Evolutionary conservation across 2,797 vertebrate genomes (phyloP).

Genomic region (Brachyrhaphis roseni): DNA sequence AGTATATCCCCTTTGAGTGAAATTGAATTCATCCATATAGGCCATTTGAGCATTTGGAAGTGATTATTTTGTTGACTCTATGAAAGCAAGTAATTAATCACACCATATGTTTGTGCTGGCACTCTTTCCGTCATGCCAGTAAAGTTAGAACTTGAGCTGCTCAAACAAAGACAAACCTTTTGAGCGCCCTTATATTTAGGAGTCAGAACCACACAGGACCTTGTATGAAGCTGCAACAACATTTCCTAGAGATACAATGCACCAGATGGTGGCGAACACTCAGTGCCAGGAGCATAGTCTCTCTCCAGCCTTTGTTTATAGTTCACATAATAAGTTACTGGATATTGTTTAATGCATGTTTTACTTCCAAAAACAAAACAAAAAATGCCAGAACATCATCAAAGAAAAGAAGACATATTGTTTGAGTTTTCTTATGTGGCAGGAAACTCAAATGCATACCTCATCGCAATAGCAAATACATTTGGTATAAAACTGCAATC

Average conservation of each 20-base stretch:
- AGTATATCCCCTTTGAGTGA: conserved; percentile 72
- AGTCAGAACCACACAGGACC: conserved; percentile 49
- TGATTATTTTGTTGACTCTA: conserved; percentile 50
- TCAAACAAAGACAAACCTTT: conserved; percentile 41
- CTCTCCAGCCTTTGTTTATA: conserved; percentile 57
- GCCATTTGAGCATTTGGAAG: conserved; percentile 38
- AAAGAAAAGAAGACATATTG: conserved; percentile 16
- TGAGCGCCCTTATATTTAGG: conserved; percentile 37
- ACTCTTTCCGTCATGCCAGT: conserved; percentile 26
- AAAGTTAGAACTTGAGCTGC: conserved; percentile 34
- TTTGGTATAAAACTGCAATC: not conserved
- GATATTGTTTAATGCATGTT: conserved; percentile 51
- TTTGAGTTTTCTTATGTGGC: conserved; percentile 1
- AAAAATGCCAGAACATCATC: not conserved
- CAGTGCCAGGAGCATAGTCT: conserved; percentile 45
- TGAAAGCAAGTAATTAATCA: conserved; percentile 57
- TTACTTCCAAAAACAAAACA: conserved; percentile 51
- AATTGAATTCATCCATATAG: conserved; percentile 4
- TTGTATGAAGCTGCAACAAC: conserved; percentile 55
- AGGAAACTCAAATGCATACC: conserved; percentile 1
- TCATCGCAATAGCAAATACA: not conserved
- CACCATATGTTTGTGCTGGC: conserved; percentile 59
- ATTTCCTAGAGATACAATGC: conserved; percentile 45
- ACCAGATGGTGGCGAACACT: conserved; percentile 61
- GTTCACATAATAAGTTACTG: conserved; percentile 56